Base-by-base conservation (phyloP, 2,797 vertebrate species). In the Anniella stebbinsi region DNA sequence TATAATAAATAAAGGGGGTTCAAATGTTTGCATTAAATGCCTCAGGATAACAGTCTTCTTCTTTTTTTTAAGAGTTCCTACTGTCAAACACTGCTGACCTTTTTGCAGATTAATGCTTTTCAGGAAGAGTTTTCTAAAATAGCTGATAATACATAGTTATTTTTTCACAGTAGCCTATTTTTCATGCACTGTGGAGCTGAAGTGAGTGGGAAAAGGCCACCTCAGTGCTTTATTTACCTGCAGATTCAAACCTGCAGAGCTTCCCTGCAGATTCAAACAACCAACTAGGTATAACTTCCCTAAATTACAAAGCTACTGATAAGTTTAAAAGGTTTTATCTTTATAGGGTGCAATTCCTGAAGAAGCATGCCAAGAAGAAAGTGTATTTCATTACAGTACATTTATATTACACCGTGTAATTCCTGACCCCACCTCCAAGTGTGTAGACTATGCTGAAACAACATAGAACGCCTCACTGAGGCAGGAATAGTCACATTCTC, bases 251-350 rank as follows among this genome's bases (percentile, higher is more conserved):
- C 54, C 78, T 9, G 38, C 17, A 9, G 57, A 78, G 51, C 30
- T 23, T 72, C 80, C 54, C 67, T 66, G 23, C 54, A 80, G 84
- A 73, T 82, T 75, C 78, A 23, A 88, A 45, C 23, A 36, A 45
- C n/a, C 60, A 36, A 75, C 30, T 13, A 66, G 60, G 45, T 33
- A 76, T 67, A 75, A 88, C 67, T 84, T 63, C 36, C 57, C 33
- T 81, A 81, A 51, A 81, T 48, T 81, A 51, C 54, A 63, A 73
- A 66, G 69, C 77, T 67, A 81, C 77, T 51, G 66, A 66, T 48
- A 81, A 63, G 54, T 90, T 81, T 13, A 80, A 89, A 28, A 60
- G 17, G 51, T 36, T 82, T 88, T 75, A 75, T 81, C 80, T 83
- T 33, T n/a, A 69, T 51, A 75, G 67, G 54, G 75, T 38, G 69